These are phyloP conservation scores for Pycnonotus jocosus DNA, from an alignment of 2,113 vertebrate species.

Conservation along the genomic window DNA sequence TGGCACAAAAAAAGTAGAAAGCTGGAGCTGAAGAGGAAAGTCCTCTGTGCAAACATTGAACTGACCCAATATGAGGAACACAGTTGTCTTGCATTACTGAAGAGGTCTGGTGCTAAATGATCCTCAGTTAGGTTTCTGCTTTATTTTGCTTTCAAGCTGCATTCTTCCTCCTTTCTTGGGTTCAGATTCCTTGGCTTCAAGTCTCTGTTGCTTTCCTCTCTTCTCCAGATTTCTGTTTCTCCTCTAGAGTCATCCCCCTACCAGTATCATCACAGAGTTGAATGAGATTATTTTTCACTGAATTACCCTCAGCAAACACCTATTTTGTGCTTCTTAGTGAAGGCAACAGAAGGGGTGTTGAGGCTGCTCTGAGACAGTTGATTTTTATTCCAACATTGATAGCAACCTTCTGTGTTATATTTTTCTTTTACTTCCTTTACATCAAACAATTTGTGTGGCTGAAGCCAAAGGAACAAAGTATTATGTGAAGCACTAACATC, in stretches of 20 bases:
- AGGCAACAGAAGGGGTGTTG: neutral
- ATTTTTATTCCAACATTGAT: constrained; percentile 12
- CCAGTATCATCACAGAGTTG: neutral
- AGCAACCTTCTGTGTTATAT: neutral
- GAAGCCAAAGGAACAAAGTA: neutral
- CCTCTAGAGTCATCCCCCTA: neutral
- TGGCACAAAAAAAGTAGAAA: neutral
- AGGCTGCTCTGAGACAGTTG: neutral
- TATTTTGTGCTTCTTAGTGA: neutral
- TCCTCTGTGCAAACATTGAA: neutral
- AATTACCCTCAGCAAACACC: neutral
- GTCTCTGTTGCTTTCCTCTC: neutral
- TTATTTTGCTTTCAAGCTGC: neutral
- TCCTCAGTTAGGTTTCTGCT: neutral
- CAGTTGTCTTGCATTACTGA: neutral
- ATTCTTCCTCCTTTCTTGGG: neutral
- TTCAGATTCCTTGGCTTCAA: neutral
- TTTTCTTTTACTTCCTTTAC: neutral
- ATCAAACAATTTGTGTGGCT: neutral
- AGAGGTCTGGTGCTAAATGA: neutral
- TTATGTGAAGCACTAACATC: neutral
- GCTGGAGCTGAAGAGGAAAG: neutral
- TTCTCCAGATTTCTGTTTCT: neutral
- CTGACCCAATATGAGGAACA: neutral
- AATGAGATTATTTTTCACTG: neutral